Evolutionary conservation across 2,888 invertebrate genomes (phyloP), one percentile per base, ranked within the genome.

Genomic region (Drosophila gaucha): DNA sequence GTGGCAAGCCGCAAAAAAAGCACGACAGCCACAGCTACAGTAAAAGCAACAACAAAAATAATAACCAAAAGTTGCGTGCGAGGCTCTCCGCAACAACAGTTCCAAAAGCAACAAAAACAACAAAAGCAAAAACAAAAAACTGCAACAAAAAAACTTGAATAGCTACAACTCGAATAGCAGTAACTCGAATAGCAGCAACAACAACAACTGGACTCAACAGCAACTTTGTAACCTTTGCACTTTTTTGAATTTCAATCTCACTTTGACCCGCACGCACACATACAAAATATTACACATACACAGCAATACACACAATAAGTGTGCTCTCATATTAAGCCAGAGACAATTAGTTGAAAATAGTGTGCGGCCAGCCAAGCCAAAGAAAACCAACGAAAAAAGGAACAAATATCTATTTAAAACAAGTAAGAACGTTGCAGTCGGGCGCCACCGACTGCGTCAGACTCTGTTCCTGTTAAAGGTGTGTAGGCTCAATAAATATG

Each of bases 171-270:
- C n/a, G n/a, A n/a, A n/a, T n/a, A 30, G 8, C 30, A 30, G 6
- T 8, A 9, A 30, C 30, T 9, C 6, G 16, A 14, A 35, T 24
- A 46, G 14, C 24, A 33, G 18, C 51, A 12, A 38, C 26, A 31
- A 47, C 55, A 12, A 31, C 22, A 24, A 26, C 22, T 18, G 16
- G 38, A 70, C 64, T 43, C 24, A 64, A 78, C 60, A 55, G 54
- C 57, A 78, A 80, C 79, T 85, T 79, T 80, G 74, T 80, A 80
- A 80, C 82, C 79, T 80, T 74, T 74, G 85, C 85, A 80, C 78
- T 85, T 80, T 80, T 78, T 66, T 67, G 72, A 69, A 75, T 85
- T 82, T 74, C 76, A 74, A 78, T 73, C 73, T 73, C 74, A 49
- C 36, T 67, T 74, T 68, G 77, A 68, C 51, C 77, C 51, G 26